Evolutionary conservation across 2,113 vertebrate genomes (phyloP).

Genomic region (Melanerpes aurifrons): DNA sequence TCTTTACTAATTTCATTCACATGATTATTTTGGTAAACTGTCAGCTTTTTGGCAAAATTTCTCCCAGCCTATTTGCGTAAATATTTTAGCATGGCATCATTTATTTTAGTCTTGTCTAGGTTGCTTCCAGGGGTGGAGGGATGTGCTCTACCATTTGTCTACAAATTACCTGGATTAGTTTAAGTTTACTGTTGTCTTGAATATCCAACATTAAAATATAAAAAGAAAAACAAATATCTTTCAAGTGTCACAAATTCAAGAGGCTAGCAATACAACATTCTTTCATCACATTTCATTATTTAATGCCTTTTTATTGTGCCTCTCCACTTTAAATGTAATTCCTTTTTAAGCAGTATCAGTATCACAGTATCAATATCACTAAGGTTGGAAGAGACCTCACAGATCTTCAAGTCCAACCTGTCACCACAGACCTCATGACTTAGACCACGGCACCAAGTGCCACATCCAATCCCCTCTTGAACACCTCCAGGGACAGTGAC

Average conservation of each 20-base stretch:
- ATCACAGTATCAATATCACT: too few species aligned
- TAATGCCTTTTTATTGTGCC: neutral
- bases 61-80: neutral
- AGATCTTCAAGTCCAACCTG: too few species aligned
- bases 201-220: neutral
- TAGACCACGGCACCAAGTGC: too few species aligned
- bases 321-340: neutral
- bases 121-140: neutral
- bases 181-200: neutral
- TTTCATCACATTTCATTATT: neutral
- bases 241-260: neutral
- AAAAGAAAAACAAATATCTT: neutral
- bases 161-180: neutral
- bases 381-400: too few species aligned
- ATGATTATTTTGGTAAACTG: neutral
- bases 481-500: too few species aligned
- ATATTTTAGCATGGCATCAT: neutral
- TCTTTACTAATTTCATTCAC: neutral
- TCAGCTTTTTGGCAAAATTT: neutral
- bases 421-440: too few species aligned
- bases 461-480: too few species aligned
- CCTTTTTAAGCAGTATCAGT: neutral
- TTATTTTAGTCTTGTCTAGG: neutral
- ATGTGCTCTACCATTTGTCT: neutral
- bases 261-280: neutral